phyloP scores from a whole-genome alignment of 2,113 vertebrate species.

The Narcine bancroftii region DNA sequence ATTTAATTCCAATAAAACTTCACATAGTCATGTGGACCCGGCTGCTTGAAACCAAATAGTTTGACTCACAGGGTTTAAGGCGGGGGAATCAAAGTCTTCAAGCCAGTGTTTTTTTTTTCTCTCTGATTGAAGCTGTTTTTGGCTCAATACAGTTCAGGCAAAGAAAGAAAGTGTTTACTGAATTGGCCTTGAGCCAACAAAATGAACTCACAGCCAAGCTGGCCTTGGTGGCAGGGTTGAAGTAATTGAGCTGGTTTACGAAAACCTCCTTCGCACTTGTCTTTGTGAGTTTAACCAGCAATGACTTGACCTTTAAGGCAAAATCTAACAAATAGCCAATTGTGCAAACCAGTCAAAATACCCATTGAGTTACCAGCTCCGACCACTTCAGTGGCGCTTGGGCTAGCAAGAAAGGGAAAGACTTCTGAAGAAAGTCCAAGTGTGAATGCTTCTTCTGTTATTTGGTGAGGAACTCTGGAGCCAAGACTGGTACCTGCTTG shows the following conservation, averaged over 20 bases:
- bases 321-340: conserved; percentile 11
- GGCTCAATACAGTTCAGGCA: background rate
- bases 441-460: conserved; percentile 24
- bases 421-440: conserved; percentile 9
- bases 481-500: conserved; percentile 1
- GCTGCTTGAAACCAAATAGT: background rate
- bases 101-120: background rate
- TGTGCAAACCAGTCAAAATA: conserved; percentile 27
- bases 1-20: conserved; percentile 15
- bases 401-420: conserved; percentile 1
- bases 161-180: conserved; percentile 5
- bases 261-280: conserved; percentile 4
- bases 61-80: conserved; percentile 12
- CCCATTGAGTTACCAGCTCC: conserved; percentile 9
- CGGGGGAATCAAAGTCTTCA: conserved; percentile 18
- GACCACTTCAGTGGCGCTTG: conserved; percentile 24
- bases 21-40: background rate
- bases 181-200: background rate
- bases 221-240: background rate
- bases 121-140: conserved; percentile 12
- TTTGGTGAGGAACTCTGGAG: background rate
- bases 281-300: conserved; percentile 24
- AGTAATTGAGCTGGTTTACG: conserved; percentile 25
- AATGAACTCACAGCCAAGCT: conserved; percentile 18
- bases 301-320: conserved; percentile 28